Conservation (phyloP, 1,140 invertebrate genomes). For the Drosophila nigromelanica region DNA sequence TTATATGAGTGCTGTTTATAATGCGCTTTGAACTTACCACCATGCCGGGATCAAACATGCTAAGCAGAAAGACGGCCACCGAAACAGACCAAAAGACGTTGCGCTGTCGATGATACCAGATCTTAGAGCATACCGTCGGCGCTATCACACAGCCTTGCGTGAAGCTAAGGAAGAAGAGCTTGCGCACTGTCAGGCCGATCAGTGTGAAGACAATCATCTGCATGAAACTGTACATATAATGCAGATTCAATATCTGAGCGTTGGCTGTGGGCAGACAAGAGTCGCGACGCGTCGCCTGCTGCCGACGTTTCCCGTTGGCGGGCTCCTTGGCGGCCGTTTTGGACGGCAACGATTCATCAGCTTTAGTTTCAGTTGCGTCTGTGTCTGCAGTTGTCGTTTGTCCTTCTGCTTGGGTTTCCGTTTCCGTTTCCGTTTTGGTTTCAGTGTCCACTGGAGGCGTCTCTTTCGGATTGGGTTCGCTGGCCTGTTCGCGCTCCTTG, state of each 20-base stretch:
- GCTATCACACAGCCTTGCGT: slow-evolving; percentile 82
- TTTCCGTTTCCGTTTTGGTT: neutral
- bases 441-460: neutral
- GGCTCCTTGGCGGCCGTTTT: slow-evolving; percentile 30
- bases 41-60: slow-evolving; percentile 79
- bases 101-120: slow-evolving; percentile 77
- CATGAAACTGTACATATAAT: slow-evolving; percentile 78
- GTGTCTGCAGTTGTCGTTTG: slow-evolving; percentile 1
- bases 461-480: slow-evolving; percentile 36
- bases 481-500: slow-evolving; percentile 52
- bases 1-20: no score
- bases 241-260: slow-evolving; percentile 57
- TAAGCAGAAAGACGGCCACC: slow-evolving; percentile 73
- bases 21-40: slow-evolving; percentile 43
- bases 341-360: slow-evolving; percentile 28
- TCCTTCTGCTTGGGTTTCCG: slow-evolving; percentile 7
- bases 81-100: slow-evolving; percentile 83
- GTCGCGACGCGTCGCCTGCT: slow-evolving; percentile 28
- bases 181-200: slow-evolving; percentile 72
- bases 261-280: slow-evolving; percentile 59
- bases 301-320: slow-evolving; percentile 29
- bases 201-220: slow-evolving; percentile 74
- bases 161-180: slow-evolving; percentile 80
- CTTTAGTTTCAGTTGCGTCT: neutral
- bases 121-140: slow-evolving; percentile 76